Evolutionary conservation across 1,140 invertebrate species (phyloP).

Genomic region (Drosophila bifasciata): DNA sequence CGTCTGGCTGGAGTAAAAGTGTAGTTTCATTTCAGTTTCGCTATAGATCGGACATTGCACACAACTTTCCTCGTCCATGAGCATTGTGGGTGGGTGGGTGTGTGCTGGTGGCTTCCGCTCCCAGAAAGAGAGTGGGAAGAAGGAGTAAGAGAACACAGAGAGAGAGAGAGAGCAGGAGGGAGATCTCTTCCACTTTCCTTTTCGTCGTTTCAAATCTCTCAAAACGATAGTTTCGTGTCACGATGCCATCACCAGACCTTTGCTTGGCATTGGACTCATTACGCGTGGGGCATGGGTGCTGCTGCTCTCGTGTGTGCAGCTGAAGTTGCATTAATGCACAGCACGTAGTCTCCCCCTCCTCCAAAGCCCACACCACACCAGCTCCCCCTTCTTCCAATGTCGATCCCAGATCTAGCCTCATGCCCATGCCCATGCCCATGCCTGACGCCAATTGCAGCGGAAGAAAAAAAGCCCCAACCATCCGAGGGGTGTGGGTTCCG

Average conservation of each 20-base stretch:
- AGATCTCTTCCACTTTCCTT: neutral
- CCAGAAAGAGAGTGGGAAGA: slow-evolving; percentile 9
- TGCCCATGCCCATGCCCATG: slow-evolving; percentile 50
- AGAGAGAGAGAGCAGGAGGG: neutral
- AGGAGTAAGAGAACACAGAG: slow-evolving; percentile 12
- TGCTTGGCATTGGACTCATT: slow-evolving; percentile 68
- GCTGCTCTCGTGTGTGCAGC: neutral
- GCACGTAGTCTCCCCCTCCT: slow-evolving; percentile 54
- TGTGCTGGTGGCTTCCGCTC: slow-evolving; percentile 20
- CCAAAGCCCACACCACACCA: slow-evolving; percentile 1
- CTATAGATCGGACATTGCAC: neutral
- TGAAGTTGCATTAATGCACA: slow-evolving; percentile 60
- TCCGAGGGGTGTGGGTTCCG: neutral
- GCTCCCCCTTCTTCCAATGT: neutral
- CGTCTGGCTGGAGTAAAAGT: slow-evolving; percentile 60
- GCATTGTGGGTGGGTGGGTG: slow-evolving; percentile 13
- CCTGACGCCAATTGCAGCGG: slow-evolving; percentile 9
- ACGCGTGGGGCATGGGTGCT: slow-evolving; percentile 30
- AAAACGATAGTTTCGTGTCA: neutral
- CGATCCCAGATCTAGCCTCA: slow-evolving; percentile 54
- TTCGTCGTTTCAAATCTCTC: neutral
- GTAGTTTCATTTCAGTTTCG: slow-evolving; percentile 68
- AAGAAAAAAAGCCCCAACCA: slow-evolving; percentile 16
- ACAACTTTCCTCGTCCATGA: slow-evolving; percentile 41
- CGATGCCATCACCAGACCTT: slow-evolving; percentile 26